A percentile compares a stretch with the other conserved stretches of the same genome.
Conservation (phyloP, 2,113 vertebrate genomes). For the Actenoides lindsayi region DNA sequence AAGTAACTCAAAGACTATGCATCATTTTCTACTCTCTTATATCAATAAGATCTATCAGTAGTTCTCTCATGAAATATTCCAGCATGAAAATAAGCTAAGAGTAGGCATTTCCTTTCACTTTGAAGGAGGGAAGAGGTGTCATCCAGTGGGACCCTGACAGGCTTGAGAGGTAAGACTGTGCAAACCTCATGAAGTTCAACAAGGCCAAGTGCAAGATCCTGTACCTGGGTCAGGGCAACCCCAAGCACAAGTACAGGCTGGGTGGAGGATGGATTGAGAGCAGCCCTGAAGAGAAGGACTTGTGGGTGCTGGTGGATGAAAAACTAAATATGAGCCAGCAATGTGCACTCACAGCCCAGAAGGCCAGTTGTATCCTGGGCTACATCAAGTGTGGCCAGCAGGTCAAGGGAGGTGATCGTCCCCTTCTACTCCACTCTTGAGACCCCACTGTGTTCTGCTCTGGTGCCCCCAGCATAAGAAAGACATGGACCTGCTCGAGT, state of each 20-base stretch:
- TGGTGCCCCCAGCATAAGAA: background rate
- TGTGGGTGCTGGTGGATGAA: background rate
- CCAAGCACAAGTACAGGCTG: background rate
- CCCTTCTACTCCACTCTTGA: background rate
- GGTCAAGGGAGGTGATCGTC: background rate
- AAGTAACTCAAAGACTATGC: background rate
- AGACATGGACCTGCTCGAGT: background rate
- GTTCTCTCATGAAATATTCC: background rate
- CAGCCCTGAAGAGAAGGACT: background rate
- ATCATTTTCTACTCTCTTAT: background rate
- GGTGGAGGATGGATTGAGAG: background rate
- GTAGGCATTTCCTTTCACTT: background rate
- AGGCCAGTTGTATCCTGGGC: background rate
- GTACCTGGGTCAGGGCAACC: background rate
- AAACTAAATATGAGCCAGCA: background rate
- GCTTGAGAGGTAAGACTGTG: background rate
- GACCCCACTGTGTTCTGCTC: background rate
- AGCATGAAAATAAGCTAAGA: background rate
- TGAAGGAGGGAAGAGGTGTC: background rate
- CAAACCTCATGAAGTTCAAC: background rate
- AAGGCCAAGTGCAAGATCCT: background rate
- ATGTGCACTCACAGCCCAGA: background rate
- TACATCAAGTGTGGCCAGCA: background rate
- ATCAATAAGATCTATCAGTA: background rate
- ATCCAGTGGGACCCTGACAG: background rate